A percentile compares a stretch with the other conserved stretches of the same genome.
Conservation (phyloP, 2,797 vertebrate genomes). For the Epinephelus malabaricus region DNA sequence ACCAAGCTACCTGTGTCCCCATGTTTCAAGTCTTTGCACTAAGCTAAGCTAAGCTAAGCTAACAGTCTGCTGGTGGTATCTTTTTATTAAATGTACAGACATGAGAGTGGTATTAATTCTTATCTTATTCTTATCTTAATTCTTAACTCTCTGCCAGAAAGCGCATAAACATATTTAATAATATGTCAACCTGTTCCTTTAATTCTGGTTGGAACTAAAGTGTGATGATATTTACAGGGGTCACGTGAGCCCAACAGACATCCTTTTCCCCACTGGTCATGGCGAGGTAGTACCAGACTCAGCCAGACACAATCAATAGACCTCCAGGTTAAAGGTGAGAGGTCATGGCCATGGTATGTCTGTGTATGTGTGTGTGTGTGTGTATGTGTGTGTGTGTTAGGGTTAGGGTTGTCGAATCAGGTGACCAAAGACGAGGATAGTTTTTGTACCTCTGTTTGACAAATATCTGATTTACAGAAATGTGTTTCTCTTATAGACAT, state of each 20-base stretch:
- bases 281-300: constrained; percentile 35
- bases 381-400: neutral
- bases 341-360: constrained; percentile 57
- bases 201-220: neutral
- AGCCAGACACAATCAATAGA: constrained; percentile 79
- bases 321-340: constrained; percentile 66
- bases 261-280: constrained; percentile 1
- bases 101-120: too few species aligned
- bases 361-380: neutral
- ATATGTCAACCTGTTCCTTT: neutral
- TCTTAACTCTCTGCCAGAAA: too few species aligned
- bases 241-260: neutral
- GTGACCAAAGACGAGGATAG: constrained; percentile 38
- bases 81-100: too few species aligned
- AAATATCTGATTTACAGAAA: constrained; percentile 57
- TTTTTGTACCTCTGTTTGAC: constrained; percentile 29
- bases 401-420: constrained; percentile 39
- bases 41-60: too few species aligned
- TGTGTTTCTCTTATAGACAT: constrained; percentile 53
- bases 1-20: too few species aligned
- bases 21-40: too few species aligned
- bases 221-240: neutral
- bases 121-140: too few species aligned
- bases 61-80: too few species aligned
- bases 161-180: too few species aligned